These are phyloP conservation scores for Pavo muticus DNA, from an alignment of 2,113 vertebrate species.

Conservation along the genomic window DNA sequence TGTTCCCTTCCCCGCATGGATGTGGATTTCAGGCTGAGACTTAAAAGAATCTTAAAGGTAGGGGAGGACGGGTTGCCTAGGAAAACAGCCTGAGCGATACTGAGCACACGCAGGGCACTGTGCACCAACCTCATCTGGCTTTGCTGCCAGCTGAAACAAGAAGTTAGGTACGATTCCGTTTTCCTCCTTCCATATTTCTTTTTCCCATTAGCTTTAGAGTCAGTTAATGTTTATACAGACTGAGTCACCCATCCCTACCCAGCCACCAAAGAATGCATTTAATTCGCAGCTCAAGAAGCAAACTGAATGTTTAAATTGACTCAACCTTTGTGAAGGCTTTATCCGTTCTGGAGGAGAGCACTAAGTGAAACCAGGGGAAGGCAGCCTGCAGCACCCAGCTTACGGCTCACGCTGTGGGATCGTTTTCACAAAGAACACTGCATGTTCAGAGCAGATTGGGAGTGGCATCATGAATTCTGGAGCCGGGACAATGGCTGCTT, in stretches of 20 bases:
- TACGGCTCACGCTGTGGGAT: neutral
- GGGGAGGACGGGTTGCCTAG: neutral
- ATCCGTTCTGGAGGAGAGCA: conserved; percentile 58
- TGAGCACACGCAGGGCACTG: neutral
- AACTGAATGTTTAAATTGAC: conserved; percentile 71
- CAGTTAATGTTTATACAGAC: conserved; percentile 71
- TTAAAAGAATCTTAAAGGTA: neutral
- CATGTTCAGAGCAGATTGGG: neutral
- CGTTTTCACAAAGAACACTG: neutral
- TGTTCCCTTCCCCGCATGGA: conserved; percentile 34
- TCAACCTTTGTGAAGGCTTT: conserved; percentile 72
- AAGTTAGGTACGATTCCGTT: conserved; percentile 27
- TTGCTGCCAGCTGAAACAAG: conserved; percentile 46
- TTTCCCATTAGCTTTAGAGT: conserved; percentile 67
- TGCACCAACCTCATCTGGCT: neutral
- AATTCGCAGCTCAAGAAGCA: conserved; percentile 70
- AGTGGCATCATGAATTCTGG: conserved; percentile 21
- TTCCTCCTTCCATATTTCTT: conserved; percentile 54
- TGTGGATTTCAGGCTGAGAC: conserved; percentile 15
- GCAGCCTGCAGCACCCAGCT: neutral
- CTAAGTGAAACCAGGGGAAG: conserved; percentile 60
- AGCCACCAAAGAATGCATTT: conserved; percentile 70
- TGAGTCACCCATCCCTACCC: conserved; percentile 72
- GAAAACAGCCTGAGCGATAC: neutral
- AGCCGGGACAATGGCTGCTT: conserved; percentile 38